Conservation (phyloP, 2,113 vertebrate genomes). For the Euleptes europaea region DNA sequence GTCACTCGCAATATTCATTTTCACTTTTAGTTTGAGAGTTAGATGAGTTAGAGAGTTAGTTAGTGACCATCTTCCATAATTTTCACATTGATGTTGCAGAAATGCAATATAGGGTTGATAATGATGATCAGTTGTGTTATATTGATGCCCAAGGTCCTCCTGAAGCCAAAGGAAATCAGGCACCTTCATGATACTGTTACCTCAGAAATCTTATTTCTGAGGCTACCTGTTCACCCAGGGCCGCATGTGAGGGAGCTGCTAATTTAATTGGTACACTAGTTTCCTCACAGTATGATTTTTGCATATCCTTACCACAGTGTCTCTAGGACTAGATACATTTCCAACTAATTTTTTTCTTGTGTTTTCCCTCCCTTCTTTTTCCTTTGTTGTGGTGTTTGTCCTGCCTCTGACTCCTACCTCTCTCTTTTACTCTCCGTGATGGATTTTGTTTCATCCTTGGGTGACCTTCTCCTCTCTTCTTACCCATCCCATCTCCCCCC, state of each 20-base stretch:
- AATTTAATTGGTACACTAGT: not conserved
- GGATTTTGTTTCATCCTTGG: slow-evolving; percentile 63
- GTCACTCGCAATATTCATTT: not conserved
- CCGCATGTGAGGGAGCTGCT: not conserved
- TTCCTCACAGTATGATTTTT: not conserved
- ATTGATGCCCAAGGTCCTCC: too few relatives aligned
- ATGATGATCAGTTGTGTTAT: not conserved
- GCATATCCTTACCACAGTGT: not conserved
- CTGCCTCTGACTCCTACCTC: slow-evolving; percentile 32
- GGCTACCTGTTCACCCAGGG: not conserved
- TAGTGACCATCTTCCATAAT: not conserved
- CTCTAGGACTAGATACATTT: not conserved
- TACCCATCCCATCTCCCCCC: slow-evolving; percentile 31
- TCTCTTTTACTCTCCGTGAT: slow-evolving; percentile 35
- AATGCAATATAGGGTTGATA: not conserved
- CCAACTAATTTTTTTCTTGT: slow-evolving; percentile 57
- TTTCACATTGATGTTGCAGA: not conserved
- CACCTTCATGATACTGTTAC: not conserved
- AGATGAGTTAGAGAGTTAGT: not conserved
- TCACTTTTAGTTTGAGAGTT: not conserved
- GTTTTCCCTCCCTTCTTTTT: slow-evolving; percentile 42
- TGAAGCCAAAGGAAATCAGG: not conserved
- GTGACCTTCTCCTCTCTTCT: slow-evolving; percentile 49
- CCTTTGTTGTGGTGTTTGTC: slow-evolving; percentile 58
- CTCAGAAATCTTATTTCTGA: not conserved